These are phyloP conservation scores for Callipepla californica DNA, from an alignment of 2,113 vertebrate genomes.

Conservation along the genomic window DNA sequence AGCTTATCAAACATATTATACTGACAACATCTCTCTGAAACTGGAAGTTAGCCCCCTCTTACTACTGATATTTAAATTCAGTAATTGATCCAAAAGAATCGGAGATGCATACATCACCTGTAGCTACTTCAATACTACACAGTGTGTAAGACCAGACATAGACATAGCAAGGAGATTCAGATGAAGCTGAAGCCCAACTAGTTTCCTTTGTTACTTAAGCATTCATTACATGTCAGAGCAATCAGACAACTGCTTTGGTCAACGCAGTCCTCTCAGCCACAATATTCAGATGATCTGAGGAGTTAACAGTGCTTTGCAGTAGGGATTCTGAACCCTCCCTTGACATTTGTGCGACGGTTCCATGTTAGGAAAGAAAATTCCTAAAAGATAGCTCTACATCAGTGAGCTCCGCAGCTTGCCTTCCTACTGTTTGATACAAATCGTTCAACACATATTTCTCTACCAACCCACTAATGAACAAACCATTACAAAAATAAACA, in stretches of 20 bases:
- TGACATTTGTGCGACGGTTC: background rate
- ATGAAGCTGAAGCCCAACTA: background rate
- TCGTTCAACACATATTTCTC: background rate
- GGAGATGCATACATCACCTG: background rate
- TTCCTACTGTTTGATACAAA: accelerated
- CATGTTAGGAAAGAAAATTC: background rate
- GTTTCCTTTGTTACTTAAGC: background rate
- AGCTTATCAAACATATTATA: background rate
- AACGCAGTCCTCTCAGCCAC: background rate
- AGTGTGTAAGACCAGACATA: background rate
- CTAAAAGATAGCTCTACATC: background rate
- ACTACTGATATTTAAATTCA: background rate
- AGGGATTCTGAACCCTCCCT: background rate
- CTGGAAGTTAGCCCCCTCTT: background rate
- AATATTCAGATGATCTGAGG: background rate
- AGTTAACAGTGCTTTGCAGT: background rate
- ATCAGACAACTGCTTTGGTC: background rate
- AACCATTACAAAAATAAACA: background rate
- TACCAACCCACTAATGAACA: background rate
- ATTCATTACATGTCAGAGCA: background rate
- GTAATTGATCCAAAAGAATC: background rate
- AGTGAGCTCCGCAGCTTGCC: background rate
- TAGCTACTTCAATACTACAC: background rate
- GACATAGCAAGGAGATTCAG: background rate
- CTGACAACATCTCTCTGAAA: background rate